These are phyloP conservation scores for Smithornis capensis DNA, from an alignment of 2,113 vertebrate genomes.

Conservation along the genomic window DNA sequence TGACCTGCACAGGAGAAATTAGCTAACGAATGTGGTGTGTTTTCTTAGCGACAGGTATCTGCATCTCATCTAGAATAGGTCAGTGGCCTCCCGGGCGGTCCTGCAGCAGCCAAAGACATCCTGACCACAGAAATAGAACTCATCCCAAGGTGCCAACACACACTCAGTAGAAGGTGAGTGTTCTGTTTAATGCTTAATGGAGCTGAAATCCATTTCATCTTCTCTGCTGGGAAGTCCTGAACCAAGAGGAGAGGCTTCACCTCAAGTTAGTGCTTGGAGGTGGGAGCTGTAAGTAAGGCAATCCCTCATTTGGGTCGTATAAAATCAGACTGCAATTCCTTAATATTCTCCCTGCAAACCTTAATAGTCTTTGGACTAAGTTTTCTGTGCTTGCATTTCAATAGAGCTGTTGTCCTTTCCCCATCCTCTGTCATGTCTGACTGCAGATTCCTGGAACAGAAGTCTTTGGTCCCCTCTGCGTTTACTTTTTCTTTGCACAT, in stretches of 20 bases:
- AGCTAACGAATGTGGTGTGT: background rate
- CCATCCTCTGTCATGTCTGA: background rate
- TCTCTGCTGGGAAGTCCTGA: background rate
- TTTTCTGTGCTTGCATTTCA: background rate
- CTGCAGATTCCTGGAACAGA: background rate
- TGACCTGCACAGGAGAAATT: background rate
- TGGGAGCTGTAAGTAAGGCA: background rate
- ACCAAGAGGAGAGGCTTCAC: background rate
- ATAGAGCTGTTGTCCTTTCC: background rate
- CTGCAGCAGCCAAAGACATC: background rate
- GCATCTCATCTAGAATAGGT: background rate
- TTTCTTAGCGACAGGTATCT: background rate
- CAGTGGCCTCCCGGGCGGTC: background rate
- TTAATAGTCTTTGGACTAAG: background rate
- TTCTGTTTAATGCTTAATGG: background rate
- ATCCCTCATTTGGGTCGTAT: background rate
- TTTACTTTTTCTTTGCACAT: background rate
- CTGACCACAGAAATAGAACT: fast-evolving
- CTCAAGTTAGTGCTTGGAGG: background rate
- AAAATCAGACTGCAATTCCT: background rate
- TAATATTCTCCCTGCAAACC: background rate
- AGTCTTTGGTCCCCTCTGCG: background rate
- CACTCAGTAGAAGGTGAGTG: fast-evolving
- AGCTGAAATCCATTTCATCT: background rate
- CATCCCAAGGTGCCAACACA: background rate